Percentiles rank a stretch among this genome's conserved stretches.
Conservation (phyloP, 2,888 invertebrate genomes). For the Xanthorhoe designata region DNA sequence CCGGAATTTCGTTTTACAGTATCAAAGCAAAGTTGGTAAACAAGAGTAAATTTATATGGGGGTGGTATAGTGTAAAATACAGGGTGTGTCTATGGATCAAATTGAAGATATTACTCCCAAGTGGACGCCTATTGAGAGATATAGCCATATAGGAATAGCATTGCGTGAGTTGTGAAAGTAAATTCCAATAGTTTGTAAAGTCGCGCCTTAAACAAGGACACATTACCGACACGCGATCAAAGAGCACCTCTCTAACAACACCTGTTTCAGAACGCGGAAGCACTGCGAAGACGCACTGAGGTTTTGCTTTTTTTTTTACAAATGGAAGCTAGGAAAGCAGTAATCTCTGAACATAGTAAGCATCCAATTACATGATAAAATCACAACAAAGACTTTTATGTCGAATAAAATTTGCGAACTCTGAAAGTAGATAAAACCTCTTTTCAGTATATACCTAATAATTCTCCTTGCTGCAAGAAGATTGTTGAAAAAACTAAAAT, state of each 20-base stretch:
- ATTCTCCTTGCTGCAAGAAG: slow-evolving; percentile 21
- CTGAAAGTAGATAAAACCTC: slow-evolving; percentile 12
- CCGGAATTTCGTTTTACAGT: background rate
- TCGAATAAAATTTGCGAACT: no score
- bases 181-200: slow-evolving; percentile 6
- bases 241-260: background rate
- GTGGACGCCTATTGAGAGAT: slow-evolving; percentile 4
- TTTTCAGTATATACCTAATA: slow-evolving; percentile 10
- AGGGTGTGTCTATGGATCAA: background rate
- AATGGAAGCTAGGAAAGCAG: no score
- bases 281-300: background rate
- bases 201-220: background rate
- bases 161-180: slow-evolving; percentile 4
- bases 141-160: background rate
- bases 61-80: background rate
- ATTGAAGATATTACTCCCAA: slow-evolving; percentile 4
- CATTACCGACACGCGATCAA: slow-evolving; percentile 3
- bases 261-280: background rate
- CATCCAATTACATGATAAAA: no score
- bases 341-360: no score
- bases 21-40: background rate
- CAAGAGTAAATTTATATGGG: background rate
- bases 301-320: no score
- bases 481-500: slow-evolving; percentile 28
- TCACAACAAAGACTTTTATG: no score